phyloP scores from a whole-genome alignment of 2,113 vertebrate species.

The Pseudopipra pipra region DNA sequence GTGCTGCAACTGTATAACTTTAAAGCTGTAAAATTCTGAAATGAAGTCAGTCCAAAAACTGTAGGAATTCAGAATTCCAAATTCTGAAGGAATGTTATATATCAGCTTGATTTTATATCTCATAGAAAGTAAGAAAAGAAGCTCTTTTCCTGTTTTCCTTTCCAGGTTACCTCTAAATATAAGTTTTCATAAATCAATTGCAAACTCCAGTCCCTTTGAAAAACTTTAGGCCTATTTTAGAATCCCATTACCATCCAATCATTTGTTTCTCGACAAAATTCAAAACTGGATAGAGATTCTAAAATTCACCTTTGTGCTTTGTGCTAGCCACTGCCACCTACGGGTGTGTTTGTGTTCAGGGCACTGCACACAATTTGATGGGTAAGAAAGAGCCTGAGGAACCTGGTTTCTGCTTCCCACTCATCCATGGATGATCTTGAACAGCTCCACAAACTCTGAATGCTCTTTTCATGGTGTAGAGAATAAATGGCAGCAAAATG shows the following conservation, averaged over 20 bases:
- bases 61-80: not conserved
- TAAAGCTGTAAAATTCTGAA: not conserved
- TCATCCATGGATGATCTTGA: not conserved
- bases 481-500: not conserved
- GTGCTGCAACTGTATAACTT: not conserved
- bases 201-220: not conserved
- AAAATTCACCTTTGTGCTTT: not conserved
- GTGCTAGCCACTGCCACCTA: not conserved
- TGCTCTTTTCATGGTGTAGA: not conserved
- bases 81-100: not conserved
- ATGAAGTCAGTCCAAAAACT: not conserved
- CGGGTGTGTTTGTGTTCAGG: not conserved
- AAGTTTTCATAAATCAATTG: not conserved
- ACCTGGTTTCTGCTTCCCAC: not conserved
- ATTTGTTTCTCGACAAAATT: not conserved
- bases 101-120: not conserved
- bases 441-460: not conserved
- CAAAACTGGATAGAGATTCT: not conserved
- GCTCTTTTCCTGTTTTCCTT: not conserved
- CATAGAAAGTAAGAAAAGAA: not conserved
- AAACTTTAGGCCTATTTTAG: not conserved
- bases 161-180: not conserved
- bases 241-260: not conserved
- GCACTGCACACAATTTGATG: not conserved
- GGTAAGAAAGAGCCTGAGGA: not conserved